Conservation (phyloP, 2,888 invertebrate genomes). For the Drosophila parthenogenetica region DNA sequence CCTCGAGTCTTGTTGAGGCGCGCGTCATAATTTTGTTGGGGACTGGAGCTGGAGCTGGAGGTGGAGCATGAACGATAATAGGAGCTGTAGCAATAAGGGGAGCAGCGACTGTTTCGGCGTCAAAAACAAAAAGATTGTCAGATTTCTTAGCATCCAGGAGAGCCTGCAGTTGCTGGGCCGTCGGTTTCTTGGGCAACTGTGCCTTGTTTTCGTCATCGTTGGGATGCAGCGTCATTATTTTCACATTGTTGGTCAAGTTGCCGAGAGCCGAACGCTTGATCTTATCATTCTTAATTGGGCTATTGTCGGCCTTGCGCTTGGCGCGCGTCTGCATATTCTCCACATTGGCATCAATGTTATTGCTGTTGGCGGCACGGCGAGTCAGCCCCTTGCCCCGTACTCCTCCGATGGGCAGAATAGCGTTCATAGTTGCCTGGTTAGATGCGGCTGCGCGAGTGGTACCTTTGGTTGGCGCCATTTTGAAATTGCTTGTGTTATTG, state of each 20-base stretch:
- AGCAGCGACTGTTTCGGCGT: conserved; percentile 26
- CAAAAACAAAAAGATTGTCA: conserved; percentile 55
- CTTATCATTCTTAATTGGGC: conserved; percentile 90
- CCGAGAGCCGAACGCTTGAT: conserved; percentile 94
- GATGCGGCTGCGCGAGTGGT: conserved; percentile 73
- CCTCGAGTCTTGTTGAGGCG: conserved; percentile 69
- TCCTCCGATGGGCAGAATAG: conserved; percentile 66
- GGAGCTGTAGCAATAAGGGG: not conserved
- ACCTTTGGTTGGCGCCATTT: conserved; percentile 84
- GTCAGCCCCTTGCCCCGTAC: conserved; percentile 76
- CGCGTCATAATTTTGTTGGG: conserved; percentile 74
- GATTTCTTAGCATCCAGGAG: conserved; percentile 71
- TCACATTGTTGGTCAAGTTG: conserved; percentile 90
- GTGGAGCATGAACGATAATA: not conserved
- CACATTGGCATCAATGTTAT: conserved; percentile 79
- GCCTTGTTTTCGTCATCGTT: conserved; percentile 85
- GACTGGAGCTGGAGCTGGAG: conserved; percentile 8
- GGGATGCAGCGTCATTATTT: conserved; percentile 73
- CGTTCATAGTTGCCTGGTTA: conserved; percentile 65
- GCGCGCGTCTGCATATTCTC: conserved; percentile 83
- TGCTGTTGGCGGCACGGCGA: conserved; percentile 62
- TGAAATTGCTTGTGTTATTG: conserved; percentile 57
- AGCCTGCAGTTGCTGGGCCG: conserved; percentile 71
- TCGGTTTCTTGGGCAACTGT: conserved; percentile 71
- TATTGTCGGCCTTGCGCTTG: conserved; percentile 93